Evolutionary conservation across 2,797 vertebrate species (phyloP), one percentile per base, ranked within the genome.

Genomic region (Pygocentrus nattereri): DNA sequence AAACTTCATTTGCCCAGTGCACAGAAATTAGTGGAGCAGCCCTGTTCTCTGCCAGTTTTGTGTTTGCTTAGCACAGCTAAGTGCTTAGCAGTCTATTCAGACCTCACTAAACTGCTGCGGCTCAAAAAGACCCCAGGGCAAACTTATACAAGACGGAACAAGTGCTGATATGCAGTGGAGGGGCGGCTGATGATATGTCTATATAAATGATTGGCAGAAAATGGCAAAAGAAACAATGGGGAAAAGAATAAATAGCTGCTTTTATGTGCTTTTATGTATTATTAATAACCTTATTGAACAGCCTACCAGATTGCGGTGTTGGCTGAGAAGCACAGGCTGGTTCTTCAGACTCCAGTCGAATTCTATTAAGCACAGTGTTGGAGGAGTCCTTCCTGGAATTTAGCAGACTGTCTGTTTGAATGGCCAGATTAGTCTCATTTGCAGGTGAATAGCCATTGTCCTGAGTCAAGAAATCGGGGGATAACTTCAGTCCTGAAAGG

Each of bases 401-500:
- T 76, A 27, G 67, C 77, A 74, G 12, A 34, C 79, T 21, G 23
- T 61, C 31, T 21, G 68, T 18, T 2, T 59, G 38, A 47, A 74
- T 23, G 41, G 21, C 47, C 27, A 50, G 7, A 74, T 82, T n/a
- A n/a, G n/a, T n/a, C n/a, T n/a, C n/a, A n/a, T 75, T 52, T 15
- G 25, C 50, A 30, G 81, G 54, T 58, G 78, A 59, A 59, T 82
- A 49, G 12, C 56, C 67, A 56, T 73, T 71, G 81, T 58, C 69
- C 69, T 21, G 54, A 7, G 23, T n/a, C 18, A 79, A 58, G 34
- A 82, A 74, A 56, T 56, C 67, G 1, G 68, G 82, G 74, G 89
- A 74, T 83, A 87, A 59, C 49, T 69, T 70, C 78, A 88, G 73
- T 15, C 86, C 90, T 90, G 59, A 44, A 78, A 72, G 11, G 72